phyloP scores from a whole-genome alignment of 2,113 vertebrate genomes.

The Grammomys surdaster region DNA sequence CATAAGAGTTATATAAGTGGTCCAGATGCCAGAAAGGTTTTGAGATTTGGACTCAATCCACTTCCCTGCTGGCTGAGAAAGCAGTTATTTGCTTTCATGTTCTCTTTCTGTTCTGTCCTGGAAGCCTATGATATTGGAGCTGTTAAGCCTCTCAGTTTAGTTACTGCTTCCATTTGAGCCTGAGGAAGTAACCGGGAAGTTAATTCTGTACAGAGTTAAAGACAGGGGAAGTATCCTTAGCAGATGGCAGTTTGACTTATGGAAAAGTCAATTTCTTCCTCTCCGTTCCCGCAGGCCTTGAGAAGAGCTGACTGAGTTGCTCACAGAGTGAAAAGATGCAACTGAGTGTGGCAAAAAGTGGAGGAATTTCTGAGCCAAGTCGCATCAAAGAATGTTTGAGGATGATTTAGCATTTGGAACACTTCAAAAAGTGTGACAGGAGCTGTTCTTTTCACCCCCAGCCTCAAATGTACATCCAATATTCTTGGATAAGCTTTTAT shows the following conservation, averaged over 20 bases:
- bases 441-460: constrained; percentile 9
- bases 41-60: constrained; percentile 22
- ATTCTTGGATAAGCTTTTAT: constrained; percentile 58
- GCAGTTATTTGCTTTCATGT: constrained; percentile 22
- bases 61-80: constrained; percentile 53
- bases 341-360: background rate
- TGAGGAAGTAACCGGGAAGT: constrained; percentile 41
- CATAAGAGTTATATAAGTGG: constrained; percentile 30
- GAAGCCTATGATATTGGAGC: constrained; percentile 38
- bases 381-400: constrained; percentile 71
- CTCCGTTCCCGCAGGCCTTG: constrained; percentile 72
- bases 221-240: background rate
- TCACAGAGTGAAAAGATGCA: constrained; percentile 31
- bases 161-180: constrained; percentile 47
- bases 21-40: background rate
- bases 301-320: constrained; percentile 10
- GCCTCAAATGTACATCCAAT: background rate
- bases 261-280: constrained; percentile 67
- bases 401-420: constrained; percentile 20
- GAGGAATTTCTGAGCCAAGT: constrained; percentile 33
- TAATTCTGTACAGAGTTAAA: constrained; percentile 58
- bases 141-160: constrained; percentile 35
- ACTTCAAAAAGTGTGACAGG: constrained; percentile 40
- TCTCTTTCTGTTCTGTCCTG: constrained; percentile 54
- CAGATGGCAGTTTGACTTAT: constrained; percentile 48